phyloP scores from a whole-genome alignment of 1,140 invertebrate genomes.

The Apolygus lucorum region DNA sequence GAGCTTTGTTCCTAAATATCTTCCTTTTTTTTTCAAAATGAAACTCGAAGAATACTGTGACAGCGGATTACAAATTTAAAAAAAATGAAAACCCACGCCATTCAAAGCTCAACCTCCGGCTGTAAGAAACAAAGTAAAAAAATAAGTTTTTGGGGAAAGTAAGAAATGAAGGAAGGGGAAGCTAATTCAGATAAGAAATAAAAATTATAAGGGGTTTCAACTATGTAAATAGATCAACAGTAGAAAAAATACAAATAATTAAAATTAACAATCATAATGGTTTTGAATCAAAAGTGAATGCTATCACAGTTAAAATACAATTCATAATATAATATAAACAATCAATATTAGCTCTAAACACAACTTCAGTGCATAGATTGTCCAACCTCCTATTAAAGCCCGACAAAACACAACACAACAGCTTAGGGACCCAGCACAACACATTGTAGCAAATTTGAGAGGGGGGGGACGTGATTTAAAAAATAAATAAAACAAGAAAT shows the following conservation, averaged over 20 bases:
- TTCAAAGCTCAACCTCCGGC: too few relatives aligned
- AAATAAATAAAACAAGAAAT: neutral
- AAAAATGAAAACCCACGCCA: too few relatives aligned
- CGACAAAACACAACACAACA: conserved; percentile 25
- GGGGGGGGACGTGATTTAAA: too few relatives aligned
- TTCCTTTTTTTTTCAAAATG: too few relatives aligned
- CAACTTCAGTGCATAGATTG: conserved; percentile 24
- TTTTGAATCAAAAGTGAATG: conserved; percentile 24
- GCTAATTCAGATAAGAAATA: neutral
- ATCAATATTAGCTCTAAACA: conserved; percentile 24
- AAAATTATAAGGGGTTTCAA: too few relatives aligned
- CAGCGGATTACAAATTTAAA: too few relatives aligned
- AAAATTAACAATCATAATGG: conserved; percentile 21
- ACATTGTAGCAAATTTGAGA: neutral
- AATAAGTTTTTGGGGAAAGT: too few relatives aligned
- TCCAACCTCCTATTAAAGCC: conserved; percentile 21
- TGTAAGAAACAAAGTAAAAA: neutral
- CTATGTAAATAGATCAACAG: neutral
- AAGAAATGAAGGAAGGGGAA: neutral
- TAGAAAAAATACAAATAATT: conserved; percentile 24
- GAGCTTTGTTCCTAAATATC: too few relatives aligned
- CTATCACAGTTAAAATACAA: conserved; percentile 26
- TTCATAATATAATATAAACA: conserved; percentile 21
- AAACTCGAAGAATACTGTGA: conserved; percentile 27
- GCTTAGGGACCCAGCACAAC: conserved; percentile 8